phyloP scores from a whole-genome alignment of 2,113 vertebrate genomes.

The Scytalopus superciliaris region DNA sequence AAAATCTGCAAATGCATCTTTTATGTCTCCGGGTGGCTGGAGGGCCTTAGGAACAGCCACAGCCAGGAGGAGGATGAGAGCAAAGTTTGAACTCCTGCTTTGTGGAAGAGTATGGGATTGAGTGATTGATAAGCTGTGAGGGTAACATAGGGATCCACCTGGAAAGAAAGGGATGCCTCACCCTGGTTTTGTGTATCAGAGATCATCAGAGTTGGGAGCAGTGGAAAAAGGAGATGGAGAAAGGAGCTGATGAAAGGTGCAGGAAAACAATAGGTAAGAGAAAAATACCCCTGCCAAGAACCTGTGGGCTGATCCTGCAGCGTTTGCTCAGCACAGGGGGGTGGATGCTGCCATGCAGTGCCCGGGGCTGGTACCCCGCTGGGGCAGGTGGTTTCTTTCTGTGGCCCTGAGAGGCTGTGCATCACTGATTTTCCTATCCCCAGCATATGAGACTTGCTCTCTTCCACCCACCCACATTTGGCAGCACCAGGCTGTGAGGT shows the following conservation, averaged over 20 bases:
- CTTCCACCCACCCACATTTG: neutral
- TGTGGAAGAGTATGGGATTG: slow-evolving; percentile 11
- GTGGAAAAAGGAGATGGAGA: neutral
- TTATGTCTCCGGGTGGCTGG: slow-evolving; percentile 76
- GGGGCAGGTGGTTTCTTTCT: neutral
- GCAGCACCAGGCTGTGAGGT: neutral
- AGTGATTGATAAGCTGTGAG: slow-evolving; percentile 21
- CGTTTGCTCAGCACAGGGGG: neutral
- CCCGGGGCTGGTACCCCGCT: neutral
- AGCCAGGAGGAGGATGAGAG: slow-evolving; percentile 64
- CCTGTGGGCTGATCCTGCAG: neutral
- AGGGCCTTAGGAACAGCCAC: slow-evolving; percentile 62
- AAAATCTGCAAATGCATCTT: slow-evolving; percentile 83
- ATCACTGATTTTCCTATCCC: neutral
- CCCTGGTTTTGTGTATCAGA: neutral
- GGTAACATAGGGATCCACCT: neutral
- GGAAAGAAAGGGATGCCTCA: neutral
- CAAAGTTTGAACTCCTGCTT: slow-evolving; percentile 65
- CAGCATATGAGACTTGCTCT: rapidly evolving
- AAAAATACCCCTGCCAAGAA: rapidly evolving
- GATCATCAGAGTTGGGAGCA: neutral
- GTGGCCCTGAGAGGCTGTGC: rapidly evolving
- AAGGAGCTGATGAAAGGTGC: neutral
- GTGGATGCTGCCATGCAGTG: rapidly evolving
- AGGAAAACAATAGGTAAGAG: neutral